Conservation (phyloP, 2,888 invertebrate species). For the Matsumyia berberina region DNA sequence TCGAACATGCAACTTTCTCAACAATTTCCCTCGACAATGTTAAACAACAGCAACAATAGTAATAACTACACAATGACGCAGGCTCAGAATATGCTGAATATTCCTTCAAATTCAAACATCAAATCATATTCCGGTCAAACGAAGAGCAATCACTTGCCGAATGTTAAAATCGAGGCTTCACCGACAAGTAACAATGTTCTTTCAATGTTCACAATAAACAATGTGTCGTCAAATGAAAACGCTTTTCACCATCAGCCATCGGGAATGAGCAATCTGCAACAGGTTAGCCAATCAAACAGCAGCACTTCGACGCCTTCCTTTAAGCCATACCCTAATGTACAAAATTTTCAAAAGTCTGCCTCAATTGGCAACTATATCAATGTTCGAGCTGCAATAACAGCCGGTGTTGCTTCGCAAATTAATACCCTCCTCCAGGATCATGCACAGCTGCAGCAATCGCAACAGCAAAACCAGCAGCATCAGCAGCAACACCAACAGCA, state of each 20-base stretch:
- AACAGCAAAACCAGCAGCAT: conserved; percentile 77
- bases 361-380: conserved; percentile 82
- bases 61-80: conserved; percentile 56
- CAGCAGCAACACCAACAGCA: conserved; percentile 75
- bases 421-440: conserved; percentile 48
- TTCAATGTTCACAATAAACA: conserved; percentile 78
- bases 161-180: conserved; percentile 81
- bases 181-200: conserved; percentile 80
- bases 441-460: conserved; percentile 60
- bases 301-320: conserved; percentile 78
- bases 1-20: conserved; percentile 62
- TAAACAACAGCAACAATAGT: conserved; percentile 76
- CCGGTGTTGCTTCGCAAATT: conserved; percentile 54
- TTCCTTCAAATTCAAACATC: conserved; percentile 77
- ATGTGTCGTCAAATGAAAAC: conserved; percentile 24
- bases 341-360: conserved; percentile 82
- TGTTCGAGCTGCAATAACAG: conserved; percentile 77
- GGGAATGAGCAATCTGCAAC: conserved; percentile 50
- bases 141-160: conserved; percentile 78
- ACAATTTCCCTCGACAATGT: conserved; percentile 53
- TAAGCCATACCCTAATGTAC: conserved; percentile 81
- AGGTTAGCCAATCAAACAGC: conserved; percentile 53
- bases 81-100: conserved; percentile 76
- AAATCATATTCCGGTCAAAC: conserved; percentile 69
- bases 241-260: conserved; percentile 45